Evolutionary conservation across 2,888 invertebrate genomes (phyloP).

Genomic region (Allygus modestus): DNA sequence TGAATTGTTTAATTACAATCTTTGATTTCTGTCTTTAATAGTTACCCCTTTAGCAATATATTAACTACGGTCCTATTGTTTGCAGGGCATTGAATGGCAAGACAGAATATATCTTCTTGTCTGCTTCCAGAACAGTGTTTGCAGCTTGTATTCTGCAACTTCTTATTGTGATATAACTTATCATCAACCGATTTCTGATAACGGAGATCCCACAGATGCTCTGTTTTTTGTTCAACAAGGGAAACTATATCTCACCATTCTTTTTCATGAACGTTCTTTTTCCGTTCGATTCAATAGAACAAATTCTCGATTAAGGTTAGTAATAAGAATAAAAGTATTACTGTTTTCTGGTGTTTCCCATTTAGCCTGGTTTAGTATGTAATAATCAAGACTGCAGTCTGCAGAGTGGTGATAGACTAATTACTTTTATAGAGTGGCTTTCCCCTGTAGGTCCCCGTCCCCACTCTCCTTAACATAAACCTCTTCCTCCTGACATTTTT

Average conservation of each 20-base stretch:
- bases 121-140: conserved; percentile 10
- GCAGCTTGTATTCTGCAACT: background rate
- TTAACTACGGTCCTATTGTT: no score
- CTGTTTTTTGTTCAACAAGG: conserved; percentile 21
- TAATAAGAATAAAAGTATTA: background rate
- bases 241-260: background rate
- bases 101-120: background rate
- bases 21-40: no score
- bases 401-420: no score
- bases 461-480: no score
- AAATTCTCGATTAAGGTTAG: conserved; percentile 8
- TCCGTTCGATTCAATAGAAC: background rate
- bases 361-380: no score
- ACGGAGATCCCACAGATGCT: conserved; percentile 25
- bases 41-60: no score
- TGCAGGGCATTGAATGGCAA: conserved; percentile 9
- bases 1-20: no score
- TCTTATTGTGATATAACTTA: background rate
- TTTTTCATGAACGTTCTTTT: background rate
- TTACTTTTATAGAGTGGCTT: no score
- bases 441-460: no score
- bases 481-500: no score
- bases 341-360: no score
- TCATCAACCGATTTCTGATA: conserved; percentile 22
- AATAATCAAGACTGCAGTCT: no score